These are phyloP conservation scores for Engystomops pustulosus DNA, from an alignment of 2,113 vertebrate species.

Conservation along the genomic window DNA sequence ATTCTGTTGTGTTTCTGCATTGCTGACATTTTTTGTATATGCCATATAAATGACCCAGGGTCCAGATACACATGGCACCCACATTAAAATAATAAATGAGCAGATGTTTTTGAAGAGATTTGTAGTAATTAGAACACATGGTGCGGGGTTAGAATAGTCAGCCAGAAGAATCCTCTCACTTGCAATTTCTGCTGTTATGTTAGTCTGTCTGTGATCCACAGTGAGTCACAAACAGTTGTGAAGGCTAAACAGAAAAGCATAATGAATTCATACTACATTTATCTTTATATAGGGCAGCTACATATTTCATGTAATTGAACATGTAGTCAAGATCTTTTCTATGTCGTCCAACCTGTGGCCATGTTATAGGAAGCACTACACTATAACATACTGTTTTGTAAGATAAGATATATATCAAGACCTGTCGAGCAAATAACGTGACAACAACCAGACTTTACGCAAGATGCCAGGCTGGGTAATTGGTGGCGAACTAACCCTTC, in stretches of 20 bases:
- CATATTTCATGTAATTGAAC: no score
- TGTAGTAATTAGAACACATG: conserved; percentile 22
- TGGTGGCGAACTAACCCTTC: no score
- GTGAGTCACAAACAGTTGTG: not conserved
- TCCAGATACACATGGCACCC: not conserved
- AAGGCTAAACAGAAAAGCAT: not conserved
- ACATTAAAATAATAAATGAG: conserved; percentile 24
- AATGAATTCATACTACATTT: not conserved
- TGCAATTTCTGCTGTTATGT: conserved; percentile 15
- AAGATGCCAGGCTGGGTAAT: no score
- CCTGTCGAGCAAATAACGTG: no score
- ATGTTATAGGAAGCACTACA: no score
- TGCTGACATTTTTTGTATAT: not conserved
- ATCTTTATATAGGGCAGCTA: no score
- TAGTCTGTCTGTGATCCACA: conserved; percentile 7
- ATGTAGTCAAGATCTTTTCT: no score
- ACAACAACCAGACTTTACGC: no score
- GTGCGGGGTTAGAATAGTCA: conserved; percentile 18
- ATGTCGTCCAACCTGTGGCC: no score
- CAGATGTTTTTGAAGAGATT: conserved; percentile 4
- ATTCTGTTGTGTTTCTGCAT: not conserved
- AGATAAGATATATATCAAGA: no score
- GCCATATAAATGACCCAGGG: conserved; percentile 28
- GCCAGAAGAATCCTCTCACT: conserved; percentile 19
- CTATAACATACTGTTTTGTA: no score